Conservation (phyloP, 1,140 invertebrate genomes). For the Lysiphlebus fabarum region DNA sequence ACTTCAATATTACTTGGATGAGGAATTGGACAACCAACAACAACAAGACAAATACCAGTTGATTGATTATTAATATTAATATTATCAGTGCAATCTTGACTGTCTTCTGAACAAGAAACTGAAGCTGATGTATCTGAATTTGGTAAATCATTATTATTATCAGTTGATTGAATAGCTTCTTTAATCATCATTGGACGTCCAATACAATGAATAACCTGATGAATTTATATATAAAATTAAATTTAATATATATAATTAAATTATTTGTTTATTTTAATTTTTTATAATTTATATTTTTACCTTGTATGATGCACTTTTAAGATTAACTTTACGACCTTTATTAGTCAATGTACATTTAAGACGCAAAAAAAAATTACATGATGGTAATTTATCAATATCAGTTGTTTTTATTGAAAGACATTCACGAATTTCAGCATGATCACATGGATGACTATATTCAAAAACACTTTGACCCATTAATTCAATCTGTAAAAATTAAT, state of each 20-base stretch:
- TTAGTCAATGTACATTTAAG: slow-evolving; percentile 89
- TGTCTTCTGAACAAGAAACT: slow-evolving; percentile 21
- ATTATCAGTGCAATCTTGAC: slow-evolving; percentile 31
- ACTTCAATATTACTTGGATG: slow-evolving; percentile 91
- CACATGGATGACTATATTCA: slow-evolving; percentile 91
- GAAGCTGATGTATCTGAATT: slow-evolving; percentile 16
- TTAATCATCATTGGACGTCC: slow-evolving; percentile 68
- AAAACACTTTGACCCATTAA: slow-evolving; percentile 90
- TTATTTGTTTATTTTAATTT: neutral
- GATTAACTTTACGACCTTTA: slow-evolving; percentile 86
- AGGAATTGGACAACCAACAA: slow-evolving; percentile 83
- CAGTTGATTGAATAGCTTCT: slow-evolving; percentile 25
- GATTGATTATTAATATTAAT: slow-evolving; percentile 22
- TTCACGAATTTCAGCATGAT: slow-evolving; percentile 88
- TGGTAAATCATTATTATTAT: slow-evolving; percentile 8
- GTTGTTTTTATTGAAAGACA: slow-evolving; percentile 63
- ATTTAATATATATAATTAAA: slow-evolving; percentile 12
- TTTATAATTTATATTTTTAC: slow-evolving; percentile 52
- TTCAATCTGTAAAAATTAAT: slow-evolving; percentile 71
- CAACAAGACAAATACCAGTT: slow-evolving; percentile 63
- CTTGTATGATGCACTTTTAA: slow-evolving; percentile 92
- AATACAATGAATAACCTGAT: slow-evolving; percentile 82
- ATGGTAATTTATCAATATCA: slow-evolving; percentile 46
- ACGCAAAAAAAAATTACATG: slow-evolving; percentile 71
- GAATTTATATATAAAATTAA: slow-evolving; percentile 17